phyloP scores from a whole-genome alignment of 2,797 vertebrate species.

The Odontamblyopus lacepedii region DNA sequence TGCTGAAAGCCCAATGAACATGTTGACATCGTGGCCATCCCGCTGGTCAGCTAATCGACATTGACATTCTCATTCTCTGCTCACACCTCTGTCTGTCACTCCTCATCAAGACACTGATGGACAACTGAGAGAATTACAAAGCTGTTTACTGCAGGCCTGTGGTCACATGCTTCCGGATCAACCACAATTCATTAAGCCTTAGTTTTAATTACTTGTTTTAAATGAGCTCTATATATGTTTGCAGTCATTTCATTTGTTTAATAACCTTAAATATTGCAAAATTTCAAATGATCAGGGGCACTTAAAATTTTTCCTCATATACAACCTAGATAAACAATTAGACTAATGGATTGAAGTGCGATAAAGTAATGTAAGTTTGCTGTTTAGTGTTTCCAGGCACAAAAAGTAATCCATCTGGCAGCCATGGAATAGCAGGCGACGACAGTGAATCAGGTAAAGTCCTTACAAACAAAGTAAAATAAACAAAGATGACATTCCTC shows the following conservation, averaged over 20 bases:
- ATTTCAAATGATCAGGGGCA: too few species aligned
- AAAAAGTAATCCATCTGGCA: accelerated
- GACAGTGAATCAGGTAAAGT: slow-evolving; percentile 29
- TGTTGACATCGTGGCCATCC: slow-evolving; percentile 44
- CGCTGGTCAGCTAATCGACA: slow-evolving; percentile 67
- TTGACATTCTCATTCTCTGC: slow-evolving; percentile 70
- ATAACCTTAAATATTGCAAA: too few species aligned
- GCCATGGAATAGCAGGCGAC: slow-evolving; percentile 21
- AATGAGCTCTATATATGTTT: not conserved
- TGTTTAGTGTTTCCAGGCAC: slow-evolving; percentile 4
- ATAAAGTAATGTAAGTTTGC: not conserved
- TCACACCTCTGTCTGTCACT: slow-evolving; percentile 54
- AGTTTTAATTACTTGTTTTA: not conserved
- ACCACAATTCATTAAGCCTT: not conserved
- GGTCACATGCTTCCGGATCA: slow-evolving; percentile 12
- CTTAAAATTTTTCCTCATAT: not conserved
- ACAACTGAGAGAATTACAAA: slow-evolving; percentile 76
- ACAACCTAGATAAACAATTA: not conserved
- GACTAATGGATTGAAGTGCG: not conserved
- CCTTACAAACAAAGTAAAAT: not conserved
- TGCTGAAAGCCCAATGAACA: slow-evolving; percentile 65
- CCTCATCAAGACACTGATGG: slow-evolving; percentile 71
- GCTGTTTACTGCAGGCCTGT: slow-evolving; percentile 53
- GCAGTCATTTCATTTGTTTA: not conserved
- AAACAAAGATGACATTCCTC: not conserved